Conservation (phyloP, 1,140 invertebrate species). For the Drosophila neocordata region DNA sequence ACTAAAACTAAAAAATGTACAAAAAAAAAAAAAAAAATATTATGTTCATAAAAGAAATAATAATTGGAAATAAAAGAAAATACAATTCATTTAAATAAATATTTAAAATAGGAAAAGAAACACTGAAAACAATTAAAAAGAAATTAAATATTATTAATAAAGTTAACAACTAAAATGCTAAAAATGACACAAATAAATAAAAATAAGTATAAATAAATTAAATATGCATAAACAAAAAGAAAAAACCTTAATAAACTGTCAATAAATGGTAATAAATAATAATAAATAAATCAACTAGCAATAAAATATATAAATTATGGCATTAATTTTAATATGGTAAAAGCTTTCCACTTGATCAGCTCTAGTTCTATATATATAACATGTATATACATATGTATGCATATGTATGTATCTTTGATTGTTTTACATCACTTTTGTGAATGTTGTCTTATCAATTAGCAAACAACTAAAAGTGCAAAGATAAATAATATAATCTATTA, state of each 20-base stretch:
- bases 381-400: neutral
- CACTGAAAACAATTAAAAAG: too few relatives aligned
- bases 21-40: too few relatives aligned
- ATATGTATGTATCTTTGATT: neutral
- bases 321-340: neutral
- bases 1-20: too few relatives aligned
- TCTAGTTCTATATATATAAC: neutral
- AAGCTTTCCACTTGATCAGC: neutral
- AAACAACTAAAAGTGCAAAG: neutral
- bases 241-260: neutral
- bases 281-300: neutral
- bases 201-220: too few relatives aligned
- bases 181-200: too few relatives aligned
- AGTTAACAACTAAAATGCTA: too few relatives aligned
- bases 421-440: constrained; percentile 6
- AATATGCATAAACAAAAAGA: too few relatives aligned
- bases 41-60: too few relatives aligned
- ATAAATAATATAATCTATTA: constrained; percentile 10
- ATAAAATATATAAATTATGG: neutral
- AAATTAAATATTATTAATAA: too few relatives aligned
- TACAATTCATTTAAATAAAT: too few relatives aligned
- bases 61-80: too few relatives aligned
- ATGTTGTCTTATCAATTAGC: constrained; percentile 8
- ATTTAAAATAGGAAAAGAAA: too few relatives aligned
- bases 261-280: neutral